Percentiles rank a stretch among this genome's conserved stretches.
phyloP scores from a whole-genome alignment of 1,140 invertebrate species.

The Pseudomyrmex dendroicus region DNA sequence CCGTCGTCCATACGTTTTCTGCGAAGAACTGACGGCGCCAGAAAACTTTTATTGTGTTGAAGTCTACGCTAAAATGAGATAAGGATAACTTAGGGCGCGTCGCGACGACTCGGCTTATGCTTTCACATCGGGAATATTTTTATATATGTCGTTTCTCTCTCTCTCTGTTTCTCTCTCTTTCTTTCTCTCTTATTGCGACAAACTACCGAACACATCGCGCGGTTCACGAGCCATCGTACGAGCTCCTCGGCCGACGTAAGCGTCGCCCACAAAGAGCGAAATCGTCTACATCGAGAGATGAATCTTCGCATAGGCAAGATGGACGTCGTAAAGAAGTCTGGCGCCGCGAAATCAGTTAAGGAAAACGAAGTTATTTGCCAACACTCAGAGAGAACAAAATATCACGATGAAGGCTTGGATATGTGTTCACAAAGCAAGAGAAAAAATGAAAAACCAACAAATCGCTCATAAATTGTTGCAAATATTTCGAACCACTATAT shows the following conservation, averaged over 20 bases:
- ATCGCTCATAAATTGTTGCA: no score
- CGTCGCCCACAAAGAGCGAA: conserved; percentile 45
- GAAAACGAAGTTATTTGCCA: conserved; percentile 81
- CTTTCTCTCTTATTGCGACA: conserved; percentile 54
- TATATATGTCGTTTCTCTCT: conserved; percentile 71
- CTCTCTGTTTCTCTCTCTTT: neutral
- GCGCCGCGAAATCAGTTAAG: conserved; percentile 80
- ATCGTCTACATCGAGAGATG: conserved; percentile 41
- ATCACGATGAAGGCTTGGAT: neutral
- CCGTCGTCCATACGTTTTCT: conserved; percentile 19
- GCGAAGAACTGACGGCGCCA: conserved; percentile 60
- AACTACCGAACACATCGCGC: conserved; percentile 64
- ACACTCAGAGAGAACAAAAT: neutral
- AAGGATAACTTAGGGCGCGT: conserved; percentile 71
- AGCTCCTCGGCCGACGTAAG: conserved; percentile 32
- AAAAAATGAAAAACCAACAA: conserved; percentile 6
- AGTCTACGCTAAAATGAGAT: conserved; percentile 69
- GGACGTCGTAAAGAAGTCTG: conserved; percentile 80
- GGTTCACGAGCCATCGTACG: conserved; percentile 8
- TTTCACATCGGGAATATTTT: conserved; percentile 68
- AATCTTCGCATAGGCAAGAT: conserved; percentile 58
- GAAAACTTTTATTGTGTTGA: conserved; percentile 64
- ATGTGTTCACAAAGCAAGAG: neutral
- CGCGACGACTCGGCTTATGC: conserved; percentile 63
- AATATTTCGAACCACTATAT: no score